phyloP scores from a whole-genome alignment of 1,140 invertebrate species.

The Drosophila virilis region DNA sequence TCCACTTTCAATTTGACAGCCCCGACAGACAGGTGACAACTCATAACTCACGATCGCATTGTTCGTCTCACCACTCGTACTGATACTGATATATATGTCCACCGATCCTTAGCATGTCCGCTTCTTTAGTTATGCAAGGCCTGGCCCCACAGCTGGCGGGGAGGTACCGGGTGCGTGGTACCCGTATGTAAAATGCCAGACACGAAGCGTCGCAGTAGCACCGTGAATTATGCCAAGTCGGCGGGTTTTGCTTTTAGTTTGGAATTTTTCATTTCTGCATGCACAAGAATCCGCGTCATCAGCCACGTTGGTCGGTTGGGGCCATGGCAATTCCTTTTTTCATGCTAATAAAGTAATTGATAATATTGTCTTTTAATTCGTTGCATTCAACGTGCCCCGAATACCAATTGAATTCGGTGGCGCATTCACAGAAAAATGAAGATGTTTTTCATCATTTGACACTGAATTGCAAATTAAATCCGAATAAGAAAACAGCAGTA shows the following conservation, averaged over 20 bases:
- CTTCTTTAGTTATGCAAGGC: slow-evolving; percentile 71
- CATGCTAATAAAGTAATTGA: slow-evolving; percentile 82
- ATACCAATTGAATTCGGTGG: slow-evolving; percentile 52
- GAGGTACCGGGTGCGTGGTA: not conserved
- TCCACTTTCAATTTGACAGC: slow-evolving; percentile 84
- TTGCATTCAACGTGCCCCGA: slow-evolving; percentile 62
- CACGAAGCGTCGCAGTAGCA: slow-evolving; percentile 61
- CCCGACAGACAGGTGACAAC: slow-evolving; percentile 83
- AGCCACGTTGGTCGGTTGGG: not conserved
- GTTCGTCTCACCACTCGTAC: slow-evolving; percentile 17
- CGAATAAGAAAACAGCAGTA: not conserved
- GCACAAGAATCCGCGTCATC: slow-evolving; percentile 50
- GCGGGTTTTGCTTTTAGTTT: slow-evolving; percentile 20
- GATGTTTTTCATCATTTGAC: slow-evolving; percentile 30
- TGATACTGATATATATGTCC: slow-evolving; percentile 11
- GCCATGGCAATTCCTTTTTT: slow-evolving; percentile 44
- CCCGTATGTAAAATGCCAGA: slow-evolving; percentile 56
- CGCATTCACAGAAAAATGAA: slow-evolving; percentile 46
- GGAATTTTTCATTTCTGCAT: slow-evolving; percentile 53
- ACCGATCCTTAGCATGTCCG: slow-evolving; percentile 64
- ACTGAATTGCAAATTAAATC: slow-evolving; percentile 1
- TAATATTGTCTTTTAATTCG: slow-evolving; percentile 84
- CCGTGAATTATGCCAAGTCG: slow-evolving; percentile 36
- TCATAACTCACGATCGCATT: slow-evolving; percentile 73
- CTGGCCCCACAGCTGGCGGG: not conserved